Evolutionary conservation across 1,140 invertebrate species (phyloP).

Genomic region (Saccostrea echinata): DNA sequence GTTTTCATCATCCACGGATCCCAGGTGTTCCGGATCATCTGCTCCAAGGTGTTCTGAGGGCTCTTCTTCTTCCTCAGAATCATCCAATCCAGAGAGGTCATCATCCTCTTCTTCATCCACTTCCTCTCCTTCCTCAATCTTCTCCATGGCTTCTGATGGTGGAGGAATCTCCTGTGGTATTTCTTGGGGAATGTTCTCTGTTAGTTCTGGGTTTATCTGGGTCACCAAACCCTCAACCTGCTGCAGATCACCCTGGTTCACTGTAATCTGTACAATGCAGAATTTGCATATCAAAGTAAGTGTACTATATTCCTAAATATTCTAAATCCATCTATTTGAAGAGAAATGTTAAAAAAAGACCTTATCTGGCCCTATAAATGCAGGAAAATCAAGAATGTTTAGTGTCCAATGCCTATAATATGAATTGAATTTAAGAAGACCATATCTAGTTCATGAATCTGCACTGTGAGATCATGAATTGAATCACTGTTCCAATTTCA

Average conservation of each 20-base stretch:
- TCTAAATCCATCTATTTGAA: too few relatives aligned
- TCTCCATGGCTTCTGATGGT: neutral
- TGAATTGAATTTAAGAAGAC: too few relatives aligned
- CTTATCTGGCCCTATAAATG: too few relatives aligned
- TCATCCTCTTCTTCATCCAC: slow-evolving; percentile 38
- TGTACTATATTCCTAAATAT: too few relatives aligned
- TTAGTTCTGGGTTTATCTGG: neutral
- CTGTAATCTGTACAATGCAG: slow-evolving; percentile 40
- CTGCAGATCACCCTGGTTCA: slow-evolving; percentile 26
- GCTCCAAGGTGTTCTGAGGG: slow-evolving; percentile 58
- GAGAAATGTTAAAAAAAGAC: too few relatives aligned
- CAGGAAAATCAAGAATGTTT: too few relatives aligned
- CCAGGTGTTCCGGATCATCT: slow-evolving; percentile 50
- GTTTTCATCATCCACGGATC: slow-evolving; percentile 56
- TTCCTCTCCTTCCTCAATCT: slow-evolving; percentile 33
- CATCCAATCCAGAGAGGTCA: slow-evolving; percentile 48
- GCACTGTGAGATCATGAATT: too few relatives aligned
- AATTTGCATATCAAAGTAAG: too few relatives aligned
- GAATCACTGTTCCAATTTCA: too few relatives aligned
- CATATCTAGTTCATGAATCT: too few relatives aligned
- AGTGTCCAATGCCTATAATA: too few relatives aligned
- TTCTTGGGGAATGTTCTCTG: neutral
- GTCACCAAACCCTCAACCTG: slow-evolving; percentile 26
- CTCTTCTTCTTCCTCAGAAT: slow-evolving; percentile 57
- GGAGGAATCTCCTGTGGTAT: neutral